A percentile compares a stretch with the other conserved stretches of the same genome.
phyloP scores from a whole-genome alignment of 2,113 vertebrate genomes.

The Bufo bufo region DNA sequence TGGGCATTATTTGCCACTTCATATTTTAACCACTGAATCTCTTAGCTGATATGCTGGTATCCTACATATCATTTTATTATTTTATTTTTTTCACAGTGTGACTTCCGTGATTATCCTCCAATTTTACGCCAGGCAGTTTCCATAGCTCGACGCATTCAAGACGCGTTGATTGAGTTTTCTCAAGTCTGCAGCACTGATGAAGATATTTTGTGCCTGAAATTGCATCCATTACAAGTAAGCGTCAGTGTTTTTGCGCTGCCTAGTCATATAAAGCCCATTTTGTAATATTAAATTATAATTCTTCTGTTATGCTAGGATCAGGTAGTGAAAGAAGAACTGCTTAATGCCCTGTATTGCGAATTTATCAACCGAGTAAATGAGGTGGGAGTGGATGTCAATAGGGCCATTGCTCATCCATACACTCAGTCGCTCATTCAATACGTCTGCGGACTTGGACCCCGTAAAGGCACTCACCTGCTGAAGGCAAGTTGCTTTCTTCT shows the following conservation, averaged over 20 bases:
- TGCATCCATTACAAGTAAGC: slow-evolving; percentile 92
- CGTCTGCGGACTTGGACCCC: slow-evolving; percentile 92
- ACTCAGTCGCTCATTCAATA: slow-evolving; percentile 96
- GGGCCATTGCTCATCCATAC: slow-evolving; percentile 92
- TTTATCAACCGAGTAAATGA: slow-evolving; percentile 98
- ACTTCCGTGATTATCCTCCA: slow-evolving; percentile 93
- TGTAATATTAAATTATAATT: neutral
- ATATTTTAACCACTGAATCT: neutral
- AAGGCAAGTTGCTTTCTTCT: slow-evolving; percentile 76
- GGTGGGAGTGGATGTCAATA: slow-evolving; percentile 96
- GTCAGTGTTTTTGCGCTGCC: neutral
- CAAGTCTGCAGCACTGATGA: slow-evolving; percentile 97
- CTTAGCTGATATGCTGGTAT: neutral
- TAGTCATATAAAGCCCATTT: neutral
- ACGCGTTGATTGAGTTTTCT: slow-evolving; percentile 93
- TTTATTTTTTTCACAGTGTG: slow-evolving; percentile 68
- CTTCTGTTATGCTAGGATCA: slow-evolving; percentile 79
- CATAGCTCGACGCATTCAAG: slow-evolving; percentile 93
- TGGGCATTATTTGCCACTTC: neutral
- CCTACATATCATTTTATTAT: too few species aligned
- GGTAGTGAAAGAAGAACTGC: slow-evolving; percentile 94
- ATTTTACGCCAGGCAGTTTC: slow-evolving; percentile 94
- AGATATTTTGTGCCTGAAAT: slow-evolving; percentile 95
- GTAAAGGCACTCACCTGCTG: slow-evolving; percentile 93
- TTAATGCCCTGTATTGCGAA: slow-evolving; percentile 90